These are phyloP conservation scores for Coptodon bakossiorum DNA, from an alignment of 2,113 vertebrate species.

Conservation along the genomic window DNA sequence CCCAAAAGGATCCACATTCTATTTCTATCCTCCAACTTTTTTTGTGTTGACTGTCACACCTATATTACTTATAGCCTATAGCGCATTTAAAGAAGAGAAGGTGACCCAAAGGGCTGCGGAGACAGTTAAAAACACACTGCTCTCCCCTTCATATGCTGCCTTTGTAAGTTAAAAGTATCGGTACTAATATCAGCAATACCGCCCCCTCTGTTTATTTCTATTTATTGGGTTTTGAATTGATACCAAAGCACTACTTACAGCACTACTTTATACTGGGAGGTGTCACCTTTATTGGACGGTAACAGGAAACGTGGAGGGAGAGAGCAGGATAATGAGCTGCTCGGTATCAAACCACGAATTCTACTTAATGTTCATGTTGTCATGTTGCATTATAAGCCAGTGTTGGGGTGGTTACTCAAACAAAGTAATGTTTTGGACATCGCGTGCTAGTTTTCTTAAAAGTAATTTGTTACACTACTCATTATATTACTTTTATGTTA, in stretches of 20 bases:
- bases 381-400: not conserved
- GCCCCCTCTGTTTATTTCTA: not conserved
- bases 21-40: fast-evolving
- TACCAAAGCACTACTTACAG: not conserved
- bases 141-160: not conserved
- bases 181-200: fast-evolving
- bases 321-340: not conserved
- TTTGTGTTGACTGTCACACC: not conserved
- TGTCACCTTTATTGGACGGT: not conserved
- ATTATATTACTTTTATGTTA: not conserved
- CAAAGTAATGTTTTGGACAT: not conserved
- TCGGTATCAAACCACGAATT: not conserved
- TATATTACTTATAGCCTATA: not conserved
- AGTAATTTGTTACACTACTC: not conserved
- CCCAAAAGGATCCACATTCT: not conserved
- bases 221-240: not conserved
- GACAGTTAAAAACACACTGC: not conserved
- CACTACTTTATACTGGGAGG: not conserved
- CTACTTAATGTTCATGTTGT: not conserved
- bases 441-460: not conserved
- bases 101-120: not conserved
- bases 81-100: not conserved
- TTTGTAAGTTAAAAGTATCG: not conserved
- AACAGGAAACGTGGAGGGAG: not conserved
- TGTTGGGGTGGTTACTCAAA: not conserved